Conservation (phyloP, 2,797 vertebrate species). For the Sarcoramphus papa region DNA sequence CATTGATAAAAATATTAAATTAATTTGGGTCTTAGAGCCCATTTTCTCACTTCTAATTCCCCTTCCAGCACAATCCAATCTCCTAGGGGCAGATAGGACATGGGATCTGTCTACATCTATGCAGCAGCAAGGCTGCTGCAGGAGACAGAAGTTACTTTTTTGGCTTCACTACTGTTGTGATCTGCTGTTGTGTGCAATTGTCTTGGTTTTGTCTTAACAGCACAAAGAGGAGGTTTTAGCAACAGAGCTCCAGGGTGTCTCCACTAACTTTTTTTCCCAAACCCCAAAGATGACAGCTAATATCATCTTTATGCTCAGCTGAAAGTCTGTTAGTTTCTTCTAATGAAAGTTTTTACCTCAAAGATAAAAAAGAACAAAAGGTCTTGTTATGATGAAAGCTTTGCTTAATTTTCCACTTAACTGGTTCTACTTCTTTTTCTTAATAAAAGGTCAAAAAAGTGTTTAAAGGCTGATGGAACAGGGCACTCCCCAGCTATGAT, state of each 20-base stretch:
- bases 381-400: background rate
- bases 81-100: background rate
- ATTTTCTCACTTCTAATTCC: fast-evolving
- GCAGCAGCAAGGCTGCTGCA: background rate
- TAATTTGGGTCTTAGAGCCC: background rate
- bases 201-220: background rate
- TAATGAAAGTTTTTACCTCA: background rate
- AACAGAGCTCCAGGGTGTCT: fast-evolving
- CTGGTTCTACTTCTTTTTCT: background rate
- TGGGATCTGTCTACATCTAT: fast-evolving
- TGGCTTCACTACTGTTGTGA: background rate
- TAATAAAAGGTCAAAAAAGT: background rate
- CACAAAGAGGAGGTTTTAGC: background rate
- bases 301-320: background rate
- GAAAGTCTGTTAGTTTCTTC: background rate
- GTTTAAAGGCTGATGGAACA: background rate
- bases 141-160: background rate
- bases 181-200: background rate
- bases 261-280: background rate
- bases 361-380: background rate
- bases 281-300: background rate
- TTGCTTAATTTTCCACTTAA: background rate
- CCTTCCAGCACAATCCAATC: background rate
- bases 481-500: background rate
- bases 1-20: background rate